Base-by-base conservation (phyloP, 1,140 invertebrate genomes). In the Potamilus streckersoni region DNA sequence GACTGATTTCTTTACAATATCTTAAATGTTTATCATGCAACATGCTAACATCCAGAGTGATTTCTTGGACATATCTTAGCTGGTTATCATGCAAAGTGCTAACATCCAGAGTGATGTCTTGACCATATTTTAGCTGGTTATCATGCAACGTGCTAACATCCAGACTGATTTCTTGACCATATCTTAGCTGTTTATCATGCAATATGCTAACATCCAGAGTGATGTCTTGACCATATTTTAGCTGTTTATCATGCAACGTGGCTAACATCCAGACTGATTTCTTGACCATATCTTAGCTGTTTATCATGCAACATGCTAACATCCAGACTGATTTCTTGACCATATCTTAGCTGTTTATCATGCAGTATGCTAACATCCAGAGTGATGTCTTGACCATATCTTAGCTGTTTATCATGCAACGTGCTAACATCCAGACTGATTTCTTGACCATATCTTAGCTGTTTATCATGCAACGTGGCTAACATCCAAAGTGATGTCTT, bases 21-120 rank as follows among this genome's bases (percentile, higher is more conserved):
- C 38, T 11, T 49, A 49, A 1, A 0, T 49, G 38, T 49, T 49
- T 49, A 0, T 49, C 38, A 49, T 5, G 38, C 38, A 6, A 49
- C 11, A 8, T 11, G 11, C 11, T 49, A n/a, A n/a, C n/a, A 89
- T 90, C 72, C 83, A 86, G 72, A 81, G 66, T 69, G 86, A 87
- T 76, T 83, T 80, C 17, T 64, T 83, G 15, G 73, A 78, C 11
- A 61, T 79, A n/a, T 79, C 38, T 11, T 49, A 49, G 11, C 6
- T 49, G 38, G 6, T 49, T 49, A 0, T 49, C 38, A 49, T 5
- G 38, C 38, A 6, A 49, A 0, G 38, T 11, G 11, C 11, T 49
- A n/a, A n/a, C n/a, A 89, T 90, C 72, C 83, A 86, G 72, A 81
- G 66, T 69, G 86, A 87, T 76, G 84, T 80, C 17, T 64, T 83